Evolutionary conservation across 2,113 vertebrate genomes (phyloP).

Genomic region (Apaloderma vittatum): DNA sequence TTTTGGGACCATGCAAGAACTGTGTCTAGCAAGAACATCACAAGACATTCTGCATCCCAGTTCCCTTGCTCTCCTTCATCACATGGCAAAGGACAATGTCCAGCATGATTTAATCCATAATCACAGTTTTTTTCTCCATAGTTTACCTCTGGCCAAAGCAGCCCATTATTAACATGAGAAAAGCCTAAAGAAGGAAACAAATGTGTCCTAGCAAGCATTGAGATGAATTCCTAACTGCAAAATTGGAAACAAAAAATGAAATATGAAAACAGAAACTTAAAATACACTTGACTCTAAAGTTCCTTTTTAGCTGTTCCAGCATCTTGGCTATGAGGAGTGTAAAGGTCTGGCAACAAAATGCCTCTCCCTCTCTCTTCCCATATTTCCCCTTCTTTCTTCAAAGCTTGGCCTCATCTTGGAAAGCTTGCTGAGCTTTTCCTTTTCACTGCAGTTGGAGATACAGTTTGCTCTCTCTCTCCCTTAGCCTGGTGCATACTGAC

Average conservation of each 20-base stretch:
- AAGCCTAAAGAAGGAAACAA: conserved; percentile 68
- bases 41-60: not conserved
- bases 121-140: conserved; percentile 21
- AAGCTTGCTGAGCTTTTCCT: not conserved
- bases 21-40: not conserved
- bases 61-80: not conserved
- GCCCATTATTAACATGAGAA: not conserved
- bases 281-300: conserved; percentile 20
- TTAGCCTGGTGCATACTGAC: not conserved
- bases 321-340: not conserved
- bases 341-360: not conserved
- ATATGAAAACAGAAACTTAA: conserved; percentile 61
- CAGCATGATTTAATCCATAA: conserved; percentile 8
- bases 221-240: conserved; percentile 39
- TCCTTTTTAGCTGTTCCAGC: conserved; percentile 51
- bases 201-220: conserved; percentile 23
- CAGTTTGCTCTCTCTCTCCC: not conserved
- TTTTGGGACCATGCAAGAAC: not conserved
- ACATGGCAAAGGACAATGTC: not conserved
- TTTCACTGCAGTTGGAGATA: not conserved
- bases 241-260: conserved; percentile 58
- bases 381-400: not conserved
- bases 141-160: not conserved
- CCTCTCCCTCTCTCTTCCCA: not conserved
- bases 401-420: not conserved